These are phyloP conservation scores for Apus apus DNA, from an alignment of 2,113 vertebrate species.

Conservation along the genomic window DNA sequence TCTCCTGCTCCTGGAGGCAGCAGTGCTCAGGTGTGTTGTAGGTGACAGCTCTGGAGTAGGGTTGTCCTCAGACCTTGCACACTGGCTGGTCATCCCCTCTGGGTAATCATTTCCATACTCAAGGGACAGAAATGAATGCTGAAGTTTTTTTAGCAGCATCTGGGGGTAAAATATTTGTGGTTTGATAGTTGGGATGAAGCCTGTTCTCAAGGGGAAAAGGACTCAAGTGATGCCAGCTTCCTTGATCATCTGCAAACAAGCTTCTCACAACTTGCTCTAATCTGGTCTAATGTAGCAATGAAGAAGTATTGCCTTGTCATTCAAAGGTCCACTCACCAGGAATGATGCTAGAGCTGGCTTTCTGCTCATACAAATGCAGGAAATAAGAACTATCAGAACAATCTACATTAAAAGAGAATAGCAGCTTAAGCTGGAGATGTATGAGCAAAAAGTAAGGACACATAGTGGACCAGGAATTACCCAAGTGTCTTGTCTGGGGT, in stretches of 20 bases:
- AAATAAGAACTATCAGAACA: neutral
- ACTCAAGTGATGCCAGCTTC: neutral
- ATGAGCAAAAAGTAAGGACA: neutral
- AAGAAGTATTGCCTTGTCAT: neutral
- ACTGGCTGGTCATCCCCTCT: neutral
- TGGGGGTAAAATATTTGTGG: neutral
- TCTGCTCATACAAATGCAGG: neutral
- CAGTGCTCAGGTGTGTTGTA: neutral
- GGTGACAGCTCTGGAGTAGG: neutral
- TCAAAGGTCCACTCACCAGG: neutral
- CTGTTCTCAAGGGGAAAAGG: neutral
- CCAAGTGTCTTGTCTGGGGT: neutral
- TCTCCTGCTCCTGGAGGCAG: neutral
- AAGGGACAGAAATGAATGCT: neutral
- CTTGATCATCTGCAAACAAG: rapidly evolving
- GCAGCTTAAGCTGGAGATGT: neutral
- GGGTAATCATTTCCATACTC: neutral
- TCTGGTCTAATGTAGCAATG: neutral
- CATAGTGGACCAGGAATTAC: neutral
- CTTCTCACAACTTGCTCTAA: neutral
- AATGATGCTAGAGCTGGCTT: neutral
- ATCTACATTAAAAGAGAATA: neutral
- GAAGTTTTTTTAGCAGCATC: neutral
- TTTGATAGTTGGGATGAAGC: neutral
- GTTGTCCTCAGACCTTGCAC: neutral